A percentile compares a stretch with the other conserved stretches of the same genome.
Evolutionary conservation across 2,113 vertebrate genomes (phyloP).

Genomic region (Paradisaea rubra): DNA sequence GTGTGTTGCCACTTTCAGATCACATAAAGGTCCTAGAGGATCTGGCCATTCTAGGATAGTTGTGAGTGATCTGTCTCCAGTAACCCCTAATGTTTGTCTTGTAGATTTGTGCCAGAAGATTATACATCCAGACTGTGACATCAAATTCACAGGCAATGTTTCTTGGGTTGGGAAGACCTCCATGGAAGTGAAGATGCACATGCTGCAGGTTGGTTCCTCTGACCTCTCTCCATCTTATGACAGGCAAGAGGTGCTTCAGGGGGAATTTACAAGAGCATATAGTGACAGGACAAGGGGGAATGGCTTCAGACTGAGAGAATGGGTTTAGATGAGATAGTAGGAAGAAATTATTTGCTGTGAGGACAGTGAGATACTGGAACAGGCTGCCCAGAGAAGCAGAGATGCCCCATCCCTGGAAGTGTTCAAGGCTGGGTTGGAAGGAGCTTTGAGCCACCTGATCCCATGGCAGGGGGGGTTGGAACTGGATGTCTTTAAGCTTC

Average conservation of each 20-base stretch:
- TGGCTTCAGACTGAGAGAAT: background rate
- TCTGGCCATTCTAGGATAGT: background rate
- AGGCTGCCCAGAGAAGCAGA: background rate
- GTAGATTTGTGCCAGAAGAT: conserved; percentile 85
- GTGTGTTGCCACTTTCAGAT: background rate
- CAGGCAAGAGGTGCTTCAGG: background rate
- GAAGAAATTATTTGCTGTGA: background rate
- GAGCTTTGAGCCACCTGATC: background rate
- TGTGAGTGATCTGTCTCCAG: background rate
- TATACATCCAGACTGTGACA: conserved; percentile 89
- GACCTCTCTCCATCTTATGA: background rate
- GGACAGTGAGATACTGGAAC: background rate
- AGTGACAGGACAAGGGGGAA: background rate
- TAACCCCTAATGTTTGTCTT: background rate
- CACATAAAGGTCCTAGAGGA: background rate
- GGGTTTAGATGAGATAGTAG: background rate
- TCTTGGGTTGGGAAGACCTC: conserved; percentile 95
- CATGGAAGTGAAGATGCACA: conserved; percentile 96
- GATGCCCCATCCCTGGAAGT: background rate
- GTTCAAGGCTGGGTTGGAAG: background rate
- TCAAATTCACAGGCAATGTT: conserved; percentile 92
- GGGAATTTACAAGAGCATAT: background rate
- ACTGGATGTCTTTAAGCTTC: background rate
- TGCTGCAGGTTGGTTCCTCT: conserved; percentile 83
- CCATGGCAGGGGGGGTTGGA: background rate